Base-by-base conservation (phyloP, 2,797 vertebrate genomes). In the Petrocephalus schoutedeni region DNA sequence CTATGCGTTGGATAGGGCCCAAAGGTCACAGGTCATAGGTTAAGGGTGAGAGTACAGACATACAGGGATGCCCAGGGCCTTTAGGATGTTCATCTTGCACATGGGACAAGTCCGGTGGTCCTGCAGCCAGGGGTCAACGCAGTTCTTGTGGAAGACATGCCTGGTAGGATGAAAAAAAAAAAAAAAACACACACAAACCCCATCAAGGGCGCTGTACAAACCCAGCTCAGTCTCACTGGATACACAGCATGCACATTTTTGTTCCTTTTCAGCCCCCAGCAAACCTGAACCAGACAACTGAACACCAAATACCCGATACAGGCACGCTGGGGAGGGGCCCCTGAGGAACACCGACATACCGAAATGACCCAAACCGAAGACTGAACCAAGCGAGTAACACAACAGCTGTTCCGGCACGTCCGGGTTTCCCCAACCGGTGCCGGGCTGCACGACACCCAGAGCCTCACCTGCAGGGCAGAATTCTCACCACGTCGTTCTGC, bases 1-100 rank as follows among this genome's bases (percentile, higher is more conserved):
- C 82, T 53, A 56, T 6, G 49, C 21, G 10, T 53, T 56, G n/a
- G 53, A 23, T 14, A 6, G n/a, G 51, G 49, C 51, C 51, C 53
- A 36, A 32, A 16, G 28, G 28, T n/a, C 54, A 86, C 49, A 41
- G 56, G 23, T 6, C 67, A 74, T 3, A 74, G 28, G 0, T 64
- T 5, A 9, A 53, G 49, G n/a, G 3, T 5, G 41, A 58, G 10
- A 4, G 54, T 56, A 88, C 77, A 19, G 61, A 45, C 96, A 97
- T 96, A 99, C 98, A 91, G 96, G 96, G 91, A 99, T 97, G 89
- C 98, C 98, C 89, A 99, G 95, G 77, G 98, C 98, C 96, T 99
- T 99, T n/a, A 99, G 96, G 93, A 99, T 99, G 94, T 99, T 99
- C 97, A 99, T 98, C 96, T 99, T 99, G 94, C 98, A 99, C 98